Percentiles rank a stretch among this genome's conserved stretches.
phyloP scores from a whole-genome alignment of 1,140 invertebrate species.

The Penaeus vannamei region DNA sequence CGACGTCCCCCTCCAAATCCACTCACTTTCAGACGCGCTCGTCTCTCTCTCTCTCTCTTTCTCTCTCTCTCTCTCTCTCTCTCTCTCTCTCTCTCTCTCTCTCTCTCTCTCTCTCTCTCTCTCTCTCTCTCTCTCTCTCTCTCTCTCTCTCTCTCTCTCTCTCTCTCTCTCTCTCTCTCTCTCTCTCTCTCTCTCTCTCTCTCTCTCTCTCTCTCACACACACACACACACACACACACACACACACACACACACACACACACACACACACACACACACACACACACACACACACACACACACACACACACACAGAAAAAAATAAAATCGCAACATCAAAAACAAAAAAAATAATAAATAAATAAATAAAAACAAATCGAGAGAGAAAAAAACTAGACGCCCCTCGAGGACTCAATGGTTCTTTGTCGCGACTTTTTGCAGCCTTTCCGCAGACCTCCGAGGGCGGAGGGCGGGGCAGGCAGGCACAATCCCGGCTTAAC shows the following conservation, averaged over 20 bases:
- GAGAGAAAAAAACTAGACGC: too few species aligned
- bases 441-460: too few species aligned
- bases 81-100: not conserved
- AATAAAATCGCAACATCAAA: too few species aligned
- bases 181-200: not conserved
- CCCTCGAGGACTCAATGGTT: too few species aligned
- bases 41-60: not conserved
- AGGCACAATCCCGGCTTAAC: too few species aligned
- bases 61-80: conserved; percentile 9
- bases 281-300: not conserved
- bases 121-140: not conserved
- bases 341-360: too few species aligned
- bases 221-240: conserved; percentile 33
- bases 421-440: too few species aligned
- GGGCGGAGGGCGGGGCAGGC: too few species aligned
- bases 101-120: not conserved
- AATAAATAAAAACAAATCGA: too few species aligned
- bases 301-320: too few species aligned
- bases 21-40: not conserved
- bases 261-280: conserved; percentile 33
- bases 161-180: not conserved
- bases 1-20: too few species aligned
- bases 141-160: not conserved
- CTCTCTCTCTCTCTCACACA: not conserved
- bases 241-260: conserved; percentile 33